Evolutionary conservation across 2,797 vertebrate genomes (phyloP).

Genomic region (Erpetoichthys calabaricus): DNA sequence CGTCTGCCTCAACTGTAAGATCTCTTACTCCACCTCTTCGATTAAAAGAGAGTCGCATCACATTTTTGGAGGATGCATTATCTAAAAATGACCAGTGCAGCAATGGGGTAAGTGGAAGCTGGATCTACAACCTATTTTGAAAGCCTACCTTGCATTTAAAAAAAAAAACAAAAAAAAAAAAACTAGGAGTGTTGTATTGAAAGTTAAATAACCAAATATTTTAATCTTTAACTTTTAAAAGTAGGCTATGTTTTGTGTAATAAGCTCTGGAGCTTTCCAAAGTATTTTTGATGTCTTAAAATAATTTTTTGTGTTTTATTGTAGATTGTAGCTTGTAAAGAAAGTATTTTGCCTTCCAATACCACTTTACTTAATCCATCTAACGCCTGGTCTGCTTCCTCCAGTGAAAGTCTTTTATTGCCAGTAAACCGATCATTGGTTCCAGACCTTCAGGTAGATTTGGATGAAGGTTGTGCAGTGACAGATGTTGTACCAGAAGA

Average conservation of each 20-base stretch:
- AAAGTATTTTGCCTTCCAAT: slow-evolving; percentile 35
- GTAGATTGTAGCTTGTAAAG: slow-evolving; percentile 49
- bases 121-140: too few relatives aligned
- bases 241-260: too few relatives aligned
- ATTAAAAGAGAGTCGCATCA: slow-evolving; percentile 75
- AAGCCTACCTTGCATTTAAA: too few relatives aligned
- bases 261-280: too few relatives aligned
- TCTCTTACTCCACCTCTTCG: slow-evolving; percentile 72
- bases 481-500: slow-evolving; percentile 8
- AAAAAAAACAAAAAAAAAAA: too few relatives aligned
- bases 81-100: slow-evolving; percentile 49
- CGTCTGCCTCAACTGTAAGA: slow-evolving; percentile 72
- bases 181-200: too few relatives aligned
- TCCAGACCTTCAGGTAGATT: not conserved
- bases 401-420: not conserved
- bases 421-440: not conserved
- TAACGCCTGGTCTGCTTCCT: slow-evolving; percentile 26
- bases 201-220: too few relatives aligned
- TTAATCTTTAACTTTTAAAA: too few relatives aligned
- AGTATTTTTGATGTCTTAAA: not conserved
- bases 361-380: slow-evolving; percentile 36
- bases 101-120: slow-evolving; percentile 50
- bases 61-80: slow-evolving; percentile 62
- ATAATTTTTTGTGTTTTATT: slow-evolving; percentile 8
- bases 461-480: not conserved